Evolutionary conservation across 92 coral and sea anemone genomes (phyloP), one percentile per base, ranked within the genome.

Genomic region (Ricordea florida): DNA sequence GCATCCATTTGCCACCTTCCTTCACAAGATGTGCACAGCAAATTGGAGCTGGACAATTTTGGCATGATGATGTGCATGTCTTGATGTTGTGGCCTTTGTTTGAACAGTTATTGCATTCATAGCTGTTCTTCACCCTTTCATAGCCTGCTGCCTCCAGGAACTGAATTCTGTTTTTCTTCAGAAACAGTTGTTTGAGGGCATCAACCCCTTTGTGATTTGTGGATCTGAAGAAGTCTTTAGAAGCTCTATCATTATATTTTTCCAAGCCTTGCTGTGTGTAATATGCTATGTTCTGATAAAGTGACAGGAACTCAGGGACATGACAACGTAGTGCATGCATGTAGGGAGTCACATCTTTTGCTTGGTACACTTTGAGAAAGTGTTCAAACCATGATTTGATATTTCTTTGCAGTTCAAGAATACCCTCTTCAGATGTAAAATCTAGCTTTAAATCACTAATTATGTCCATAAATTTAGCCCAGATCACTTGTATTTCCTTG

Each of bases 11-110:
- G 28, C 79, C 73, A 82, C 65, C 41, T 46, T 72, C 57, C 51
- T 76, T 87, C 28, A 62, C 79, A 74, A 87, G 80, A 57, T 82
- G 92, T 36, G 71, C 74, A 76, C 92, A 87, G 63, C 81, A 82
- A 33, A 46, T 40, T 10, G 21, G 40, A 42, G 43, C 60, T 21
- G 77, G 13, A 66, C 87, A 80, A 56, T 66, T 25, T 31, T 50
- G 47, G 32, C 87, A 85, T 57, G 82, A 35, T 52, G 76, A 41
- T 29, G 72, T 57, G 70, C 87, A 74, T 50, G 92, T 80, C 63
- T 86, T 86, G 37, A 86, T 80, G 42, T 53, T 80, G 41, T 86
- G 91, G 6, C 87, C 66, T n/a, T 29, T 25, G 10, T 66, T 38
- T 6, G 57, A 48, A 47, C 91, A 86, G 52, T 72, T 86, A 5